Conservation (phyloP, 1,140 invertebrate species). For the Caenorhabditis remanei region DNA sequence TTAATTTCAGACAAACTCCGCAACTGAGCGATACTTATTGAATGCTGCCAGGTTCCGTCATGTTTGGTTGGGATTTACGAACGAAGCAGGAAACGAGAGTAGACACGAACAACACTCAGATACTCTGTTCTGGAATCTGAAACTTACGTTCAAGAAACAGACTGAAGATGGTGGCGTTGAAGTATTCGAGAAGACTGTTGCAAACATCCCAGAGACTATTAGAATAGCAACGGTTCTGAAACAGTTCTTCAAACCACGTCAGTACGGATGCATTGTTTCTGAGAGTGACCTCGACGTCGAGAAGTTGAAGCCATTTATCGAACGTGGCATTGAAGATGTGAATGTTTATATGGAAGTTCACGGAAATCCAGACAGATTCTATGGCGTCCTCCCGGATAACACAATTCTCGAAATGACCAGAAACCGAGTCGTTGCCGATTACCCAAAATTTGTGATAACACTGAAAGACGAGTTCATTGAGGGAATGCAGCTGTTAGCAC, state of each 20-base stretch:
- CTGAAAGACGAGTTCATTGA: constrained; percentile 57
- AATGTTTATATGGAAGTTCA: constrained; percentile 65
- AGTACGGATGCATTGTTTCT: constrained; percentile 65
- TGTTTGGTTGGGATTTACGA: constrained; percentile 33
- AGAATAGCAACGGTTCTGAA: constrained; percentile 60
- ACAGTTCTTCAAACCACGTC: constrained; percentile 66
- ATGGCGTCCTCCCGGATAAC: constrained; percentile 59
- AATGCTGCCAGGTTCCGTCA: constrained; percentile 34
- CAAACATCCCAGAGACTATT: constrained; percentile 66
- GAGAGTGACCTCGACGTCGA: constrained; percentile 62
- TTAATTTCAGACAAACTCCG: constrained; percentile 3
- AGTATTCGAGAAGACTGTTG: constrained; percentile 58
- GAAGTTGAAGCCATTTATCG: constrained; percentile 65
- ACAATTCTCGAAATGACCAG: constrained; percentile 65
- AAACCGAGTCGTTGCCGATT: constrained; percentile 66
- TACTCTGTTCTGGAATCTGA: constrained; percentile 65
- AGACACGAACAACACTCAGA: constrained; percentile 69
- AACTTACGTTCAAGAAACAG: constrained; percentile 61
- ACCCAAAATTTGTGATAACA: constrained; percentile 63
- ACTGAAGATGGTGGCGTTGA: constrained; percentile 2
- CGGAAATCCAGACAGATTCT: constrained; percentile 58
- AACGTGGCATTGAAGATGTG: constrained; percentile 57
- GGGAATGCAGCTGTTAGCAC: constrained; percentile 28
- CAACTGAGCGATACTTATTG: constrained; percentile 18
- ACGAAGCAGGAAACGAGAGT: constrained; percentile 52